A percentile compares a stretch with the other conserved stretches of the same genome.
These are phyloP conservation scores for Endomychus coccineus DNA, from an alignment of 2,888 invertebrate genomes.

Conservation along the genomic window DNA sequence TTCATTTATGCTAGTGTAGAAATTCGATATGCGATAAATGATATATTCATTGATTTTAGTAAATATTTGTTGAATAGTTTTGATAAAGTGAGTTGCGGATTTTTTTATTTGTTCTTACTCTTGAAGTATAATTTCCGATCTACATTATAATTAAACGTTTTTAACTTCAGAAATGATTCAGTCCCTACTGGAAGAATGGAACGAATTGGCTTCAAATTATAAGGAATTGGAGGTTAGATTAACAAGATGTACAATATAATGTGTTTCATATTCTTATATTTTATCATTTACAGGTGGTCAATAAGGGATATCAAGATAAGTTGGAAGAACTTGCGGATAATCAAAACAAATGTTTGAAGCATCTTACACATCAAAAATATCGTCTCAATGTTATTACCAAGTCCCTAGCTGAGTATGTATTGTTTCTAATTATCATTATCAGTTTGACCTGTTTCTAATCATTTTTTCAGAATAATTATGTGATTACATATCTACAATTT, in stretches of 20 bases:
- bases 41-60: too few species aligned
- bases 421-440: too few species aligned
- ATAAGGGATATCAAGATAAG: slow-evolving; percentile 77
- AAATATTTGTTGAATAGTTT: too few species aligned
- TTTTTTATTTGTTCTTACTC: too few species aligned
- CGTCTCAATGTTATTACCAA: slow-evolving; percentile 74
- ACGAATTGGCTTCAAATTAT: slow-evolving; percentile 70
- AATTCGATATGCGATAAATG: too few species aligned
- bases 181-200: slow-evolving; percentile 56
- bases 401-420: slow-evolving; percentile 70
- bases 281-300: slow-evolving; percentile 63
- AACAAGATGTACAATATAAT: slow-evolving; percentile 5
- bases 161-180: slow-evolving; percentile 31
- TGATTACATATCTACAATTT: too few species aligned
- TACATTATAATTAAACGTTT: too few species aligned
- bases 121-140: too few species aligned
- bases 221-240: slow-evolving; percentile 69
- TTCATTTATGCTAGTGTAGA: too few species aligned
- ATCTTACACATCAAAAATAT: slow-evolving; percentile 87
- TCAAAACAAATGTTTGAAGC: slow-evolving; percentile 82
- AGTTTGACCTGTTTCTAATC: too few species aligned
- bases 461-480: too few species aligned
- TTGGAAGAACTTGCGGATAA: slow-evolving; percentile 76
- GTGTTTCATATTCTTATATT: slow-evolving; percentile 10
- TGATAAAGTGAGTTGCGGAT: too few species aligned